phyloP scores from a whole-genome alignment of 2,797 vertebrate species.

The Lagodon rhomboides region DNA sequence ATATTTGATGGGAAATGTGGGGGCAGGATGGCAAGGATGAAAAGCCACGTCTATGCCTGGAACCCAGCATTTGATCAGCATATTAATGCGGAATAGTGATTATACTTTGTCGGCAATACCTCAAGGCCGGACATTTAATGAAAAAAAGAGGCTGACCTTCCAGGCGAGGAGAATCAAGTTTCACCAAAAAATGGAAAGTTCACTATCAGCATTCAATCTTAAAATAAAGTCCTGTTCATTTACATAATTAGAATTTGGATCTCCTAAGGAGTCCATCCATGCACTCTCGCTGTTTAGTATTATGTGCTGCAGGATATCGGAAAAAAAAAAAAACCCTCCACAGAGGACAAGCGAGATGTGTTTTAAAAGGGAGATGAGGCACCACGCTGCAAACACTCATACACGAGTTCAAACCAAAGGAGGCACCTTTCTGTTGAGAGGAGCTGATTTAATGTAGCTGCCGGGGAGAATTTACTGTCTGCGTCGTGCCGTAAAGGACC shows the following conservation, averaged over 20 bases:
- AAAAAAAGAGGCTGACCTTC: conserved; percentile 71
- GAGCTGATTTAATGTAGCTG: conserved; percentile 68
- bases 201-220: conserved; percentile 75
- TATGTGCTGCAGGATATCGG: conserved; percentile 66
- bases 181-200: conserved; percentile 62
- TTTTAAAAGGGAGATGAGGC: conserved; percentile 78
- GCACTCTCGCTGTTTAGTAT: conserved; percentile 62
- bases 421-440: conserved; percentile 62
- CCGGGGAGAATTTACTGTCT: conserved; percentile 62
- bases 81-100: conserved; percentile 77
- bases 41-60: conserved; percentile 65
- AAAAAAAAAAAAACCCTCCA: conserved; percentile 43
- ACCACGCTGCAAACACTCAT: conserved; percentile 44
- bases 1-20: conserved; percentile 67
- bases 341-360: conserved; percentile 65
- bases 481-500: conserved; percentile 56
- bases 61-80: conserved; percentile 74
- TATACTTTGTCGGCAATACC: conserved; percentile 69
- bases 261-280: conserved; percentile 51
- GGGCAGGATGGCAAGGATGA: conserved; percentile 55
- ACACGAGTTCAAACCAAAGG: conserved; percentile 64
- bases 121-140: conserved; percentile 73
- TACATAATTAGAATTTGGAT: conserved; percentile 78
- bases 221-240: conserved; percentile 73
- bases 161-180: conserved; percentile 59